Base-by-base conservation (phyloP, 2,888 invertebrate genomes). In the Acleris sparsana region DNA sequence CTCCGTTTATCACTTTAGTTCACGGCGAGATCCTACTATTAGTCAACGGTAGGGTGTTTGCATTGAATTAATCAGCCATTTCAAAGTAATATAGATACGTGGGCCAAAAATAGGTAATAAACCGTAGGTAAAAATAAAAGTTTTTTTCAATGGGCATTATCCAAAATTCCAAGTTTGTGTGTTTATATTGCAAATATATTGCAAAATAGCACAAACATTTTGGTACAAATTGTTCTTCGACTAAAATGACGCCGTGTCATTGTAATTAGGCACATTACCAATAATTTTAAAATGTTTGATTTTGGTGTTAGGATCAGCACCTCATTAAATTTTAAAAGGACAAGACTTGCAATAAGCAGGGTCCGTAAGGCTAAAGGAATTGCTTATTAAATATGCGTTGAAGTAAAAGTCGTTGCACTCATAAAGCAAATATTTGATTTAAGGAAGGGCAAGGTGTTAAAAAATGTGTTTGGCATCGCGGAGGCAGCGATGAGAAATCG, bases 401-500 rank as follows among this genome's bases (percentile, higher is more conserved):
- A 25, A 22, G 44, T 51, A 29, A 60, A 76, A 79, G 85, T 82
- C 83, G 78, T 85, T 86, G 85, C 73, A 78, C 84, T 76, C 86
- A 86, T 88, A 88, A 88, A 88, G 82, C 80, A 89, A 86, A 83
- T 77, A 75, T 82, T 84, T 90, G 88, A 91, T 90, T 91, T 89
- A 92, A 85, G 78, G 80, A 75, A 75, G 80, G 76, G 75, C 83
- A 80, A 92, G 90, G 92, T 92, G 92, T 92, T 92, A 92, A 92
- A 86, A 91, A 92, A 89, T 92, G 86, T 88, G 88, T 90, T 87
- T 88, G 88, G 86, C 86, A 84, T 80, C 83, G 86, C 83, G 77
- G 83, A 88, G 88, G 87, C 85, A 84, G 83, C 80, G 85, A 86
- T 89, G 92, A 92, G 87, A 90, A 89, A 91, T 92, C 84, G 92